Conservation (phyloP, 1,140 invertebrate species). For the Drosophila suzukii region DNA sequence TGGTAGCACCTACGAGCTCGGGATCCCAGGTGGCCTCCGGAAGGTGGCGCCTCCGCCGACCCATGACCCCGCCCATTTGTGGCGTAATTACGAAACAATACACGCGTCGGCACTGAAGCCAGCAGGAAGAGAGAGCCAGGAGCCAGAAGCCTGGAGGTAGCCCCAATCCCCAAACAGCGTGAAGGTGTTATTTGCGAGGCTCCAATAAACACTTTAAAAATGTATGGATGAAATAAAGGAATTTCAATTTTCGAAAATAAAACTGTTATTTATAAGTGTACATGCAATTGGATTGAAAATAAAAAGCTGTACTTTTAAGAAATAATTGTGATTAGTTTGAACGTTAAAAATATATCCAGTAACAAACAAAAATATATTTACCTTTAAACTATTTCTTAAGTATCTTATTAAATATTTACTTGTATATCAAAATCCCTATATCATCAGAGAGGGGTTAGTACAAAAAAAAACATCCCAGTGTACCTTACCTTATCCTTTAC, state of each 20-base stretch:
- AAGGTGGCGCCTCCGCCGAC: slow-evolving; percentile 26
- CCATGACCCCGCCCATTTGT: slow-evolving; percentile 22
- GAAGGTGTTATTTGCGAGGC: slow-evolving; percentile 3
- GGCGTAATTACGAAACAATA: slow-evolving; percentile 65
- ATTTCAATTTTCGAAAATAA: too few relatives aligned
- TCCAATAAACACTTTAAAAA: slow-evolving; percentile 14
- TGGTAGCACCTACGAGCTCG: slow-evolving; percentile 37
- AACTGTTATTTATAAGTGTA: too few relatives aligned
- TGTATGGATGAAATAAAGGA: neutral
- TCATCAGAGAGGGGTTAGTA: neutral
- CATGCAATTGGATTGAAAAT: too few relatives aligned
- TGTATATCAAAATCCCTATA: too few relatives aligned
- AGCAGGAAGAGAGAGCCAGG: slow-evolving; percentile 1
- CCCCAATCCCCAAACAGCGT: slow-evolving; percentile 17
- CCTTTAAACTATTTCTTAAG: too few relatives aligned
- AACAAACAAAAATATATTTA: too few relatives aligned
- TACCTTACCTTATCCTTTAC: neutral
- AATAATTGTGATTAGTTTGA: too few relatives aligned
- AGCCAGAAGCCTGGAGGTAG: neutral
- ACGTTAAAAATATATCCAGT: neutral
- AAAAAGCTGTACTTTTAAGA: too few relatives aligned
- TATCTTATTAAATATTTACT: too few relatives aligned
- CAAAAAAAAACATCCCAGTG: neutral
- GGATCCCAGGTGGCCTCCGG: slow-evolving; percentile 38
- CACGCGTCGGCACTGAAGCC: slow-evolving; percentile 8